Evolutionary conservation across 2,888 invertebrate species (phyloP), one percentile per base, ranked within the genome.

Genomic region (Andrena chrysosceles): DNA sequence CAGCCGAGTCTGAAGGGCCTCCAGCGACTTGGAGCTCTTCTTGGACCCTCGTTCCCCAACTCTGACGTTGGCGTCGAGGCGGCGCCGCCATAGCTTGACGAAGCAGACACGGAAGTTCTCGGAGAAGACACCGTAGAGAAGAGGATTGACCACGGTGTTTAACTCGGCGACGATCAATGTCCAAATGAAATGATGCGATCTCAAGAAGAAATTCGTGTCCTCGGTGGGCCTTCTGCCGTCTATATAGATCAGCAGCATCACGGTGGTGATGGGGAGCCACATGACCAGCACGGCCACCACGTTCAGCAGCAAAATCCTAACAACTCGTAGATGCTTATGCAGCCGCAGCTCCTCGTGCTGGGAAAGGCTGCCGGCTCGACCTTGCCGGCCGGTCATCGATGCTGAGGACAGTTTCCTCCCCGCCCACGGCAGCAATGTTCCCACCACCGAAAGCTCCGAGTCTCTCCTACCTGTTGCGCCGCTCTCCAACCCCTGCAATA

Each of bases 181-280:
- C 92, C 94, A 94, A 26, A 95, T 90, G 87, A 95, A 95, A 89
- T 95, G 95, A 82, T 95, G 94, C 5, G 95, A 95, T 56, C 94
- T 91, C 20, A 95, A 89, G 86, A 95, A 95, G 90, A 94, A 95
- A 49, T 93, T 88, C 0, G 94, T 94, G 85, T 95, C 95, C 56
- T 94, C 94, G 64, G 91, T 94, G 1, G 94, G 93, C 31, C 95
- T 91, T 29, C 94, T 93, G 2, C 95, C 95, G 86, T 95, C 95
- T 54, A 95, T 87, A 86, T 95, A 95, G 72, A 95, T 95, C 56
- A 95, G 92, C 49, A 95, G 87, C 94, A 95, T 95, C 20, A 95
- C 91, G 1, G 95, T 90, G 0, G 95, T 95, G 80, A 95, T 95
- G 0, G 95, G 95, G 56, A 95, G 89, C 95, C 95, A 95, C 95